Percentiles rank a stretch among this genome's conserved stretches.
These are phyloP conservation scores for Sebastes elongatus DNA, from an alignment of 2,797 vertebrate genomes.

Conservation along the genomic window DNA sequence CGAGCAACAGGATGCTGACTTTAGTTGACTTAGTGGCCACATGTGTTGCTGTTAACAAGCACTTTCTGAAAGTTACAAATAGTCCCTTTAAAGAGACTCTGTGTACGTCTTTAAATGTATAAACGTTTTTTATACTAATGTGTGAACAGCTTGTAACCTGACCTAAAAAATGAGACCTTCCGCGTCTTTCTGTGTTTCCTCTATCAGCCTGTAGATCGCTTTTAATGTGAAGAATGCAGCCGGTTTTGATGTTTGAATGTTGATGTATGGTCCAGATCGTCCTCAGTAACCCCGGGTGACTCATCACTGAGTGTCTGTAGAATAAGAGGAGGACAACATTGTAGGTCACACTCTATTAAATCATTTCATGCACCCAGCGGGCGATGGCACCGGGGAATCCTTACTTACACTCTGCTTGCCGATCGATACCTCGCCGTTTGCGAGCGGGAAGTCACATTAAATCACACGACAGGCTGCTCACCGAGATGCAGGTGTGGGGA, in stretches of 20 bases:
- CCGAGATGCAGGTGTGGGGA: not conserved
- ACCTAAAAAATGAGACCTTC: no score
- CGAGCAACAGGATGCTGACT: fast-evolving
- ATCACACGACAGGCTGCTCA: not conserved
- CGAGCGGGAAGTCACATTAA: not conserved
- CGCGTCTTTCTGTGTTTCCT: fast-evolving
- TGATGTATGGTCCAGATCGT: not conserved
- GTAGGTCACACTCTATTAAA: not conserved
- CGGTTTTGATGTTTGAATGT: no score
- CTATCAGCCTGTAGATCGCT: no score
- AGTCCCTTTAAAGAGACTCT: fast-evolving
- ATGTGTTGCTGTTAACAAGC: no score
- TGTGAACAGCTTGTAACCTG: no score
- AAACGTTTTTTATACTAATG: no score
- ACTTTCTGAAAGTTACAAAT: no score
- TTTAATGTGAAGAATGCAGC: no score
- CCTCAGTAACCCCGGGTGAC: not conserved
- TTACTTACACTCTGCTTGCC: not conserved
- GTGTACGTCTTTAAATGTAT: no score
- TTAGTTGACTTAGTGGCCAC: no score
- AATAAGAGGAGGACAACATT: not conserved
- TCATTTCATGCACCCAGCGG: not conserved
- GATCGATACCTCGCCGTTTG: not conserved
- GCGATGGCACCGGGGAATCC: not conserved
- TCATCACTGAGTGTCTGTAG: not conserved